Evolutionary conservation across 2,888 invertebrate species (phyloP).

Genomic region (Tinea pellionella): DNA sequence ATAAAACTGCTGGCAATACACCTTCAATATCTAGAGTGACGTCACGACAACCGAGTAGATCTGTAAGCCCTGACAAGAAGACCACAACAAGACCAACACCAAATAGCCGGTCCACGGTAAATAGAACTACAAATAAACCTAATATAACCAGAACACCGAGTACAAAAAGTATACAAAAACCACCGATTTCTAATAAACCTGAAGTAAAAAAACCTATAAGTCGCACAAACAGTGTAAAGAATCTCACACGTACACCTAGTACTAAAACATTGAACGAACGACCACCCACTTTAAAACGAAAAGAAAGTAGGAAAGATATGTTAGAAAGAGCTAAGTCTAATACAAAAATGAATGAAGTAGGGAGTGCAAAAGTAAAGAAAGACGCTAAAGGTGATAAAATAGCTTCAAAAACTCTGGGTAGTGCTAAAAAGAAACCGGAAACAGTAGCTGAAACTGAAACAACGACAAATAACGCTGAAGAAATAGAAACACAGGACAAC

Average conservation of each 20-base stretch:
- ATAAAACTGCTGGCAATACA: slow-evolving; percentile 44
- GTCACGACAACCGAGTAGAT: slow-evolving; percentile 57
- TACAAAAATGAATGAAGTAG: slow-evolving; percentile 41
- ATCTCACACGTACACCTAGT: slow-evolving; percentile 47
- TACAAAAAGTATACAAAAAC: slow-evolving; percentile 39
- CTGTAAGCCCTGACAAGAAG: slow-evolving; percentile 54
- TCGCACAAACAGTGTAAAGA: slow-evolving; percentile 55
- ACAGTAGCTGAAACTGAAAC: slow-evolving; percentile 21
- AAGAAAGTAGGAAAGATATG: slow-evolving; percentile 42
- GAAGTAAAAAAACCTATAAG: slow-evolving; percentile 49
- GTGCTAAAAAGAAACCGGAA: slow-evolving; percentile 17
- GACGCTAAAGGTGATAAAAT: slow-evolving; percentile 14
- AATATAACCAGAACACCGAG: slow-evolving; percentile 40
- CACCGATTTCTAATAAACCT: slow-evolving; percentile 32
- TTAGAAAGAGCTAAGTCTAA: slow-evolving; percentile 39
- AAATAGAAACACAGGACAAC: slow-evolving; percentile 47
- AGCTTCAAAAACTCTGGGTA: slow-evolving; percentile 27
- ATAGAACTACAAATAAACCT: slow-evolving; percentile 29
- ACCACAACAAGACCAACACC: slow-evolving; percentile 25
- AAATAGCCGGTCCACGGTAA: slow-evolving; percentile 11
- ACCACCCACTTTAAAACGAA: slow-evolving; percentile 42
- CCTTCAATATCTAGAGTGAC: slow-evolving; percentile 52
- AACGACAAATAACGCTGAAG: slow-evolving; percentile 32
- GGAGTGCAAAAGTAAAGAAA: slow-evolving; percentile 16
- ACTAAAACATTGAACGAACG: slow-evolving; percentile 50